Conservation (phyloP, 1,140 invertebrate species). For the Heliconius melpomene region DNA sequence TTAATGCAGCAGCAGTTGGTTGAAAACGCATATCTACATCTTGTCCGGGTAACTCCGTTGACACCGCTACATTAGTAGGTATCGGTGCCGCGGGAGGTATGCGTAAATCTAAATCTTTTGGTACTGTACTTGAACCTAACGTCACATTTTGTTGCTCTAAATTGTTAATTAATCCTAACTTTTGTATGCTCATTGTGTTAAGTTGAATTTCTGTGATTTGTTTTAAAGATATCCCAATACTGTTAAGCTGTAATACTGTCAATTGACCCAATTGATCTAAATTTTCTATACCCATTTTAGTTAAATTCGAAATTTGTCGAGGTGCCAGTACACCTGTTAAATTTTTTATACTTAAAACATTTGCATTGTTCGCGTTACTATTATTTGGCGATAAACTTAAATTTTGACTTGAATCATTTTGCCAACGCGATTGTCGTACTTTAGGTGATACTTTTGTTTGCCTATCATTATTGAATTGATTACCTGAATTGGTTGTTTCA, state of each 20-base stretch:
- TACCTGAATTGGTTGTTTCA: conserved; percentile 47
- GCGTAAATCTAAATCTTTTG: conserved; percentile 78
- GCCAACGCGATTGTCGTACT: conserved; percentile 84
- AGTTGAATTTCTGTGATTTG: conserved; percentile 83
- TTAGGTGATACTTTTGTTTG: conserved; percentile 78
- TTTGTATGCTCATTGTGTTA: conserved; percentile 82
- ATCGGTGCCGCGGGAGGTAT: conserved; percentile 64
- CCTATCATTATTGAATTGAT: conserved; percentile 64
- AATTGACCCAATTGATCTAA: conserved; percentile 82
- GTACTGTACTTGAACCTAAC: conserved; percentile 43
- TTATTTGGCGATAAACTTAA: conserved; percentile 62
- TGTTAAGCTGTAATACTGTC: conserved; percentile 82
- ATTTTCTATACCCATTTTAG: conserved; percentile 82
- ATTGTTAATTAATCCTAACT: conserved; percentile 78
- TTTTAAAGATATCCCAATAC: conserved; percentile 81
- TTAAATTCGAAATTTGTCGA: conserved; percentile 82
- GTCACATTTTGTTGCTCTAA: conserved; percentile 58
- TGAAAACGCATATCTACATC: conserved; percentile 82
- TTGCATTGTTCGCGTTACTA: conserved; percentile 51
- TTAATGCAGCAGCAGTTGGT: conserved; percentile 44
- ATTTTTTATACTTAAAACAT: conserved; percentile 81
- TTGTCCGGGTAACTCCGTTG: conserved; percentile 65
- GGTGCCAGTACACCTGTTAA: conserved; percentile 80
- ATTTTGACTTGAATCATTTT: conserved; percentile 73
- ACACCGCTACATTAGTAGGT: conserved; percentile 49